These are phyloP conservation scores for Sula dactylatra DNA, from an alignment of 2,113 vertebrate genomes.

Conservation along the genomic window DNA sequence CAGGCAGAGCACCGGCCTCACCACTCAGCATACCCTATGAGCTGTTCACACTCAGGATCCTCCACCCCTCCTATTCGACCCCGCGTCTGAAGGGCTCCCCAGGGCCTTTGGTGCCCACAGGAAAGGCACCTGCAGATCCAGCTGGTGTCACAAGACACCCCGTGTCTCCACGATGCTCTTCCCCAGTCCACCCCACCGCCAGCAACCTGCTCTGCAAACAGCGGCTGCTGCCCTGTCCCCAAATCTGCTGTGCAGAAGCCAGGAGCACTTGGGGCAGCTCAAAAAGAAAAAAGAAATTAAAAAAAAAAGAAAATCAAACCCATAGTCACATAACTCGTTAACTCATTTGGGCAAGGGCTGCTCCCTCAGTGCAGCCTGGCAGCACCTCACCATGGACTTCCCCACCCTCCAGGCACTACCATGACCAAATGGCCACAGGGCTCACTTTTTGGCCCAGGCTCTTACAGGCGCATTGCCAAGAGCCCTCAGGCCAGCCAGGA, in stretches of 20 bases:
- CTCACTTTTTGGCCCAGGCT: background rate
- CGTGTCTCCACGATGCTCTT: fast-evolving
- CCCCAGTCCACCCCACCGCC: fast-evolving
- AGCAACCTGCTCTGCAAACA: background rate
- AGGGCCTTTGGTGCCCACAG: fast-evolving
- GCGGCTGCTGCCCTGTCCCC: background rate
- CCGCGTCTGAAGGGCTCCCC: fast-evolving
- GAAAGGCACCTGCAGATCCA: background rate
- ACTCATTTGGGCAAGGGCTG: background rate
- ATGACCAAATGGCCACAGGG: fast-evolving
- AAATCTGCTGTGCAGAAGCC: background rate
- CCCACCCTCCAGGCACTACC: background rate
- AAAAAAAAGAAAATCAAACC: background rate
- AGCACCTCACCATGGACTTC: background rate
- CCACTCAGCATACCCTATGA: background rate
- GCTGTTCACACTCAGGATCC: fast-evolving
- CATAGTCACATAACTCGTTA: background rate
- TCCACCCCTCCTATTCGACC: background rate
- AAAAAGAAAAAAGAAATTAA: no score
- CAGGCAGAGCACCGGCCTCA: background rate
- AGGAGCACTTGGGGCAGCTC: no score
- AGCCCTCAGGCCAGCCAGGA: background rate
- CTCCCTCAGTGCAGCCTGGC: background rate
- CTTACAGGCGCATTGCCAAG: background rate
- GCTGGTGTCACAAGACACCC: background rate